Conservation (phyloP, 2,797 vertebrate genomes). For the Amphiprion clarkii region DNA sequence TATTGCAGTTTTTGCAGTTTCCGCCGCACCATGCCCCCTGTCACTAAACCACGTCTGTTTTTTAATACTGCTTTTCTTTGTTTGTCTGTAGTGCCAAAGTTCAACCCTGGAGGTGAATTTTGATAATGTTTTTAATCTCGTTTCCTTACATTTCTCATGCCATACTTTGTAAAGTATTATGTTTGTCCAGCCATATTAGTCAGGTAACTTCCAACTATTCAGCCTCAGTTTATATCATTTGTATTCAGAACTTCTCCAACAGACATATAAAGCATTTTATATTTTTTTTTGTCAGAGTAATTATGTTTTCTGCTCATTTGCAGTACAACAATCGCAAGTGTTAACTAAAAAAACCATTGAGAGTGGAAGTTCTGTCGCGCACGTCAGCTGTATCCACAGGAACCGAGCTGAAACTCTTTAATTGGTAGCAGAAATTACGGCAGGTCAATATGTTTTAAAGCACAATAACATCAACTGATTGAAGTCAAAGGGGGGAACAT, state of each 20-base stretch:
- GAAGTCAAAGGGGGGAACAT: slow-evolving; percentile 39
- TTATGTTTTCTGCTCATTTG: background rate
- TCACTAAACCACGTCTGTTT: slow-evolving; percentile 35
- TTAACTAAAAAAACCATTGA: background rate
- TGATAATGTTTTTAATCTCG: slow-evolving; percentile 61
- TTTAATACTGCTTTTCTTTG: slow-evolving; percentile 29
- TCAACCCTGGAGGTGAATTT: slow-evolving; percentile 75
- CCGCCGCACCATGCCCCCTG: slow-evolving; percentile 16
- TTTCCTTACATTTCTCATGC: slow-evolving; percentile 38
- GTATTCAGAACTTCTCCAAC: slow-evolving; percentile 46
- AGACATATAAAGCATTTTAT: slow-evolving; percentile 38
- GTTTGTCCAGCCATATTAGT: slow-evolving; percentile 29
- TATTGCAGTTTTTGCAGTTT: slow-evolving; percentile 33
- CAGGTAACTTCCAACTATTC: slow-evolving; percentile 37
- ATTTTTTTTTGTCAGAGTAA: background rate
- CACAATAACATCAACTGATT: slow-evolving; percentile 63
- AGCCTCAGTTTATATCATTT: slow-evolving; percentile 43
- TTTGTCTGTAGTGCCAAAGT: slow-evolving; percentile 81
- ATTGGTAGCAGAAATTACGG: slow-evolving; percentile 31
- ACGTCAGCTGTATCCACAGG: slow-evolving; percentile 21
- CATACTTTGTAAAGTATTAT: slow-evolving; percentile 42
- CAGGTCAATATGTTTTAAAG: slow-evolving; percentile 56
- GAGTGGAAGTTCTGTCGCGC: slow-evolving; percentile 12
- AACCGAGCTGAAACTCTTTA: background rate
- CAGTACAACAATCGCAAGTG: no score